Evolutionary conservation across 1,140 invertebrate species (phyloP).

Genomic region (Meteorus sp.): DNA sequence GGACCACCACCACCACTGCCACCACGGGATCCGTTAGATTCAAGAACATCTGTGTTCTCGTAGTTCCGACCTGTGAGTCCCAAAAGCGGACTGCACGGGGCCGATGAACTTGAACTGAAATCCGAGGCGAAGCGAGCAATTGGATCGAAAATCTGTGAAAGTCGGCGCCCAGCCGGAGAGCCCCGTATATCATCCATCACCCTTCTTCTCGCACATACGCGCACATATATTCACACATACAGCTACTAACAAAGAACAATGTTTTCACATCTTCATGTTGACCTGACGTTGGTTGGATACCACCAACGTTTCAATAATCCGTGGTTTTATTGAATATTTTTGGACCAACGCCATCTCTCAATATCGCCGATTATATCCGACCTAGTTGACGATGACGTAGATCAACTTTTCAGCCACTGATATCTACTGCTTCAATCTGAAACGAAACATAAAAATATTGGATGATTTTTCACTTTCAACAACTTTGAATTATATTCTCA

Average conservation of each 20-base stretch:
- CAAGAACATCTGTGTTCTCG: conserved; percentile 23
- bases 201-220: conserved; percentile 1
- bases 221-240: conserved; percentile 2
- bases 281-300: not conserved
- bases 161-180: conserved; percentile 61
- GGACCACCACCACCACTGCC: conserved; percentile 6
- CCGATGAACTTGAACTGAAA: conserved; percentile 60
- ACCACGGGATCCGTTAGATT: conserved; percentile 17
- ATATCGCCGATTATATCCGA: too few relatives aligned
- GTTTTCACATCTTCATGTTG: not conserved
- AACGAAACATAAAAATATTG: too few relatives aligned
- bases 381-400: too few relatives aligned
- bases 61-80: conserved; percentile 40
- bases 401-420: too few relatives aligned
- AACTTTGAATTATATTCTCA: too few relatives aligned
- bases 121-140: conserved; percentile 66
- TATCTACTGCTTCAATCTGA: too few relatives aligned
- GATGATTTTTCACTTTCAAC: too few relatives aligned
- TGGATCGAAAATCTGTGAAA: conserved; percentile 80
- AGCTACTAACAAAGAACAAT: not conserved
- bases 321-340: too few relatives aligned
- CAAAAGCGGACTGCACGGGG: conserved; percentile 54
- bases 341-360: too few relatives aligned
- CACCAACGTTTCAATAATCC: not conserved
- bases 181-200: conserved; percentile 54